Evolutionary conservation across 2,797 vertebrate genomes (phyloP), one percentile per base, ranked within the genome.

Genomic region (Enteromius anoplus): DNA sequence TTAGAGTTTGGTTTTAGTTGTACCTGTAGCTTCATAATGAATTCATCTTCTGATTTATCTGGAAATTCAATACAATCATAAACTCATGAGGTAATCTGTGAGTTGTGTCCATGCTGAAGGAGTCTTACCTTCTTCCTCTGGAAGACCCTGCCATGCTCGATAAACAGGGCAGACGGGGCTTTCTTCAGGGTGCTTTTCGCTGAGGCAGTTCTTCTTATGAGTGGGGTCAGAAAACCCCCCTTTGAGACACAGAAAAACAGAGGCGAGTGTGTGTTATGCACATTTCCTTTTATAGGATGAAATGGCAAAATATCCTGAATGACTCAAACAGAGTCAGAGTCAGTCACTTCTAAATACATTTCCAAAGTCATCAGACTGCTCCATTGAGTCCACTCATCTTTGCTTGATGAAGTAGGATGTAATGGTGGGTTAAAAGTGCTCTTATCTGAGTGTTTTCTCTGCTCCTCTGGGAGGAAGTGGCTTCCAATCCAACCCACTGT

Each of bases 181-280:
- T 92, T 90, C 79, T 88, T 92, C 89, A 95, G 89, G 2, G 94
- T 92, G 37, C 86, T 93, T 84, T 92, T 95, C 0, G 95, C 95
- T 0, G 96, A 97, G 0, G 92, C 90, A 0, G 94, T 94, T 3
- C 95, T 93, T 68, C 94, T 92, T 86, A 96, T 87, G 72, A 96
- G 91, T 0, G 96, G 96, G 0, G 88, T 91, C 69, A 96, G 90
- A 84, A 96, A 94, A 0, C 94, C 90, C 0, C 88, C 91, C 95
- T 96, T 84, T 0, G 0, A 32, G 40, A 58, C n/a, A 26, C 42
- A 69, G 64, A 51, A 45, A 51, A 32, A 73, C 21, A 75, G n/a
- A 23, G 29, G 47, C 32, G 5, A 73, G 29, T 34, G 29, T 60
- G n/a, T 65, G 62, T 32, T 65, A 19, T 34, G 62, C 15, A 75